Evolutionary conservation across 2,113 vertebrate species (phyloP), one percentile per base, ranked within the genome.

Genomic region (Coptodon rendalli): DNA sequence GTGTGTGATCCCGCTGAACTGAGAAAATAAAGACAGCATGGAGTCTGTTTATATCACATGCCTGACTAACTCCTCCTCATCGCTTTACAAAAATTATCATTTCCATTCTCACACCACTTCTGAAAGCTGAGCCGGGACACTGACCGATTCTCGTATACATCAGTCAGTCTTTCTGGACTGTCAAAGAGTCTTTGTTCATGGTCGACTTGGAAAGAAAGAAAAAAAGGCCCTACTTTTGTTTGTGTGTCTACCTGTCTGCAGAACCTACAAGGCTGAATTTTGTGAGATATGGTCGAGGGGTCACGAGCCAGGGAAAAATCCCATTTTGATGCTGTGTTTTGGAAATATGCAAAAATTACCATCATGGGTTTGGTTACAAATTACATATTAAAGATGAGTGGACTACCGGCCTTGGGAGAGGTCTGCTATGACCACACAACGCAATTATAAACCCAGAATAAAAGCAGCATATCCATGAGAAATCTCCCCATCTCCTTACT

Each of bases 401-500:
- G 45, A 50, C 73, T 52, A 78, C 73, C 7, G 10, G 73, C 45
- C 24, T 78, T 40, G 66, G 16, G 2, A 52, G 73, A 78, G 43
- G 73, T 78, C 45, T 78, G 45, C 73, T 78, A 78, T 31, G 27
- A 31, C 17, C 73, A 78, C 10, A 79, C 31, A 2, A 66, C 66
- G 31, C 27, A 52, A 87, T 90, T 86, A 38, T 56, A 29, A 89
- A 87, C 24, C 48, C n/a, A 83, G 43, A 86, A 53, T 52, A 63
- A 89, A 84, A 66, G 54, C 13, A 27, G 17, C 27, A 87, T 80
- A 83, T 88, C 80, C 54, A 93, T 87, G 17, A 83, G 82, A 87
- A 87, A 84, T 12, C 36, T 19, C 24, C 31, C 27, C 9, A 36
- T 80, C 83, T 82, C 61, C 11, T 83, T 40, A 50, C 78, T 71